Evolutionary conservation across 2,797 vertebrate species (phyloP).

Genomic region (Notolepis coatsorum): DNA sequence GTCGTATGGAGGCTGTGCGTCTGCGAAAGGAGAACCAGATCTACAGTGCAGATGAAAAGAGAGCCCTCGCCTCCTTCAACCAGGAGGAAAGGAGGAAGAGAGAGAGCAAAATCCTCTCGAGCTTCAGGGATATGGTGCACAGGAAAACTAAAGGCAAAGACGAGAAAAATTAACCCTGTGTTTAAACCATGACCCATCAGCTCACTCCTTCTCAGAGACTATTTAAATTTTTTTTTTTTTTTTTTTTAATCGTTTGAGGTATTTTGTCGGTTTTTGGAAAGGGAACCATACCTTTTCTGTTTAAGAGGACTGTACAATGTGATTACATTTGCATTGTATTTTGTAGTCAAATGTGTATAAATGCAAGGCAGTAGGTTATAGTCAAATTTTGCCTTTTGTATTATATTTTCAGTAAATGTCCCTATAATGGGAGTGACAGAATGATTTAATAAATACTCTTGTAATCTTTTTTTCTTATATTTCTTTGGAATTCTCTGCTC

Average conservation of each 20-base stretch:
- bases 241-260: background rate
- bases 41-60: conserved; percentile 97
- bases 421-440: background rate
- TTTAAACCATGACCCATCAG: background rate
- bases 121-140: conserved; percentile 95
- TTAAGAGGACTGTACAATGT: background rate
- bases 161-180: conserved; percentile 72
- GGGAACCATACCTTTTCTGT: background rate
- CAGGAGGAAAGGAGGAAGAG: conserved; percentile 95
- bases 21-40: conserved; percentile 99
- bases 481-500: background rate
- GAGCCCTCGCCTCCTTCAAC: conserved; percentile 96
- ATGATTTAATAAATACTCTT: conserved; percentile 38
- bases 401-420: no score
- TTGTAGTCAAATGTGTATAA: background rate
- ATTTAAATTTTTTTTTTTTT: conserved; percentile 1
- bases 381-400: background rate
- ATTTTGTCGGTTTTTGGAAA: background rate
- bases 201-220: background rate
- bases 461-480: background rate
- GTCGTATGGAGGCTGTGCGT: conserved; percentile 98
- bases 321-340: conserved; percentile 24
- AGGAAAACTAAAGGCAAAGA: conserved; percentile 86
- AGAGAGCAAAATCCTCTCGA: conserved; percentile 97
- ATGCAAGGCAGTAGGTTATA: background rate